Conservation (phyloP, 35 echinoderm and acorn worm genomes). For the Amphiura filiformis region DNA sequence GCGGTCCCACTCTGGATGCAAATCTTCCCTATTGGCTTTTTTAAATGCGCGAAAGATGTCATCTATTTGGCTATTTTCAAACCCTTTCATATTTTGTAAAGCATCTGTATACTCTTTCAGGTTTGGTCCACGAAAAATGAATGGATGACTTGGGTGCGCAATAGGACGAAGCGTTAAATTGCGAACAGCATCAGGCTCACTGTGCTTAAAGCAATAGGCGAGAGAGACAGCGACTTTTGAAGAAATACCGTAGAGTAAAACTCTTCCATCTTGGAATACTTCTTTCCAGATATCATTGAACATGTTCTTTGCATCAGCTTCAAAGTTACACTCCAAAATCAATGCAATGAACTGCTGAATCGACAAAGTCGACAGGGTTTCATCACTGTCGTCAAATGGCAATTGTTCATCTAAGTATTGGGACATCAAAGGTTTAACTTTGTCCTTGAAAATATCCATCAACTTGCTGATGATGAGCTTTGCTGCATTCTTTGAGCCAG, state of each 20-base stretch:
- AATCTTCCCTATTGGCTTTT: not conserved
- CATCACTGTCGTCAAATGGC: not conserved
- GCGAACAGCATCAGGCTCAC: not conserved
- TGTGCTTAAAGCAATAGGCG: not conserved
- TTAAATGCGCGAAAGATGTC: not conserved
- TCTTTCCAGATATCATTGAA: not conserved
- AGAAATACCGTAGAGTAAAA: not conserved
- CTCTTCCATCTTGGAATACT: not conserved
- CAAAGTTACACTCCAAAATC: not conserved
- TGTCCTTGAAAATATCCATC: not conserved
- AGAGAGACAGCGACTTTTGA: not conserved
- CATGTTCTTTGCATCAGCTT: not conserved
- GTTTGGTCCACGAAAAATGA: not conserved
- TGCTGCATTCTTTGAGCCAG: not conserved
- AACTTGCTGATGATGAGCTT: not conserved
- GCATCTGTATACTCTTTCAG: not conserved
- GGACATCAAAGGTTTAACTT: not conserved
- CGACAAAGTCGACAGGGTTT: too few relatives aligned
- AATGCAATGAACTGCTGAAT: not conserved
- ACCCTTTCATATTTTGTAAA: not conserved
- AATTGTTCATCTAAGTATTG: not conserved
- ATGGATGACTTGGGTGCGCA: not conserved
- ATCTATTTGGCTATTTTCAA: not conserved
- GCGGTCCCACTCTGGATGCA: not conserved
- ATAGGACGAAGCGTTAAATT: not conserved